Base-by-base conservation (phyloP, 2,888 invertebrate genomes). In the Pimpla rufipes region DNA sequence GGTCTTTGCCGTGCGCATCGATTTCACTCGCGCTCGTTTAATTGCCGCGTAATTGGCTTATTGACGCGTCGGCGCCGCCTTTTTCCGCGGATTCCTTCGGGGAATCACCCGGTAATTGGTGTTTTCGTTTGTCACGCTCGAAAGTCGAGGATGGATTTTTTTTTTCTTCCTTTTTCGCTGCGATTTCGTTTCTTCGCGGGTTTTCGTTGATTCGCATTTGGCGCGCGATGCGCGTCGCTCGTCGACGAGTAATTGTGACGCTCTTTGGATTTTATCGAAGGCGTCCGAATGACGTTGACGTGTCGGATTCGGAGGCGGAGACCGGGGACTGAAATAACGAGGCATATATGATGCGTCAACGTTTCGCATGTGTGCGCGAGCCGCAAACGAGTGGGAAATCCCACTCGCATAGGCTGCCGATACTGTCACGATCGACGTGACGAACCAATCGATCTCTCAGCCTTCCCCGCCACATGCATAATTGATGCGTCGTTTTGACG, bases 361-460 rank as follows among this genome's bases (percentile, higher is more conserved):
- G 1, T 35, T 16, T 6, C 0, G 55, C 29, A 23, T 2, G 42
- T 57, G 71, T 73, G 11, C 18, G 57, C 66, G 37, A 23, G 37
- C 21, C 42, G 52, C 74, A 42, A 64, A 55, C 42, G 70, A 76
- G 70, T 76, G 70, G 76, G 57, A 45, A 50, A 71, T 71, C 66
- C 71, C 76, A 47, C 66, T 52, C 37, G 79, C 47, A 73, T 50
- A 57, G 40, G 5, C 75, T 45, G 66, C 10, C 59, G 66, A 81
- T 81, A 64, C 59, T 55, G 40, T 37, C 35, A 75, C 64, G 70
- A 79, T 79, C 64, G 66, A 79, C 79, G 79, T 75, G 74, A 42
- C 62, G 40, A 57, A 75, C 21, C 64, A 37, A 75, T 79, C 74
- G 45, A 78, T 71, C 70, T 71, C 11, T 40, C 50, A 16, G 16